phyloP scores from a whole-genome alignment of 2,113 vertebrate genomes.

The Potamarius usumacintae region DNA sequence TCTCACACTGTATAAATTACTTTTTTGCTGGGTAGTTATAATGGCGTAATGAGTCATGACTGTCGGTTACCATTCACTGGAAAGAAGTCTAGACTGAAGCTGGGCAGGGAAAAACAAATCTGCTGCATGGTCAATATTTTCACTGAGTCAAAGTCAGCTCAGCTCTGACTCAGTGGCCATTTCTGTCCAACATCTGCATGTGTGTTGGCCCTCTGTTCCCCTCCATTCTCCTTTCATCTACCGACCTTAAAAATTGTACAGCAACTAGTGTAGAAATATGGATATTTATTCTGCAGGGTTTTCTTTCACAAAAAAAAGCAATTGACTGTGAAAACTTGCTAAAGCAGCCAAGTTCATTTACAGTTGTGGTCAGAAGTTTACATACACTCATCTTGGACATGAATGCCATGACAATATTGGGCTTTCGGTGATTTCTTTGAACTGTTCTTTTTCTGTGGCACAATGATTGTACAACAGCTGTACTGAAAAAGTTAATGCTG shows the following conservation, averaged over 20 bases:
- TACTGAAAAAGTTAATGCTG: no score
- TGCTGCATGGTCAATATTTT: conserved; percentile 33
- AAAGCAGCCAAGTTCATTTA: neutral
- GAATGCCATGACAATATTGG: no score
- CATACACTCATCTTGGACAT: no score
- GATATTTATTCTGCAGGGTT: neutral
- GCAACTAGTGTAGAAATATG: neutral
- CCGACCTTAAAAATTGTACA: neutral
- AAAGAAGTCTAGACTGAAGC: conserved; percentile 15
- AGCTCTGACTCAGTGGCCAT: conserved; percentile 22
- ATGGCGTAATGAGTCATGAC: conserved; percentile 18
- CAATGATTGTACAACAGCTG: no score
- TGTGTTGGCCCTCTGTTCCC: neutral
- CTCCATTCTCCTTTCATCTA: neutral
- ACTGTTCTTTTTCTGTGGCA: no score
- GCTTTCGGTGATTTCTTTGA: no score
- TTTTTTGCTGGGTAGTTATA: neutral
- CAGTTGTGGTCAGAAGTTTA: no score
- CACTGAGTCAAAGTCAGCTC: conserved; percentile 30
- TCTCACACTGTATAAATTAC: neutral
- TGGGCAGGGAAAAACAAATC: conserved; percentile 21
- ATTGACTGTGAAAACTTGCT: neutral
- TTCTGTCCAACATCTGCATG: neutral
- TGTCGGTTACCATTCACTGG: neutral
- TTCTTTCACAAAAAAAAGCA: neutral